A percentile compares a stretch with the other conserved stretches of the same genome.
Evolutionary conservation across 2,113 vertebrate species (phyloP).

Genomic region (Cyprinodon tularosa): DNA sequence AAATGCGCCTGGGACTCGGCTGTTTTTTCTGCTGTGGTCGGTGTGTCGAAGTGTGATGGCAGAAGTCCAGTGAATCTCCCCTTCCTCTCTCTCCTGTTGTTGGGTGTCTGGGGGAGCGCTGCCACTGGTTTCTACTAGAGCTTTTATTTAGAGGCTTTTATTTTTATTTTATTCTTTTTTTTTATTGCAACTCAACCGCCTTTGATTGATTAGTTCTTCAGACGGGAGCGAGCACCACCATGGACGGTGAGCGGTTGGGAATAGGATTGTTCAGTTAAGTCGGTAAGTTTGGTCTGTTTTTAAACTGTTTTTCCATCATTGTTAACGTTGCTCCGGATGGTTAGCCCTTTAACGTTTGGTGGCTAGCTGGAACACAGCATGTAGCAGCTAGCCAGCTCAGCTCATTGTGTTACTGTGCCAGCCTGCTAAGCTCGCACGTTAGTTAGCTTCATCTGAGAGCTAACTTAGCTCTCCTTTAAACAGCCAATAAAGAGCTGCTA

Average conservation of each 20-base stretch:
- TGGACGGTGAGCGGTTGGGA: conserved; percentile 63
- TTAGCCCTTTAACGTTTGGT: conserved; percentile 57
- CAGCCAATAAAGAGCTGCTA: not conserved
- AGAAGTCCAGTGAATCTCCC: conserved; percentile 81
- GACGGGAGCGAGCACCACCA: conserved; percentile 63
- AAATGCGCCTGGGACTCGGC: conserved; percentile 66
- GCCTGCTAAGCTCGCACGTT: conserved; percentile 48
- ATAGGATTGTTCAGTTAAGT: conserved; percentile 72
- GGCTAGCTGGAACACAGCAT: conserved; percentile 48
- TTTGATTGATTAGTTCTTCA: conserved; percentile 38
- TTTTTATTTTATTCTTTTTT: not conserved
- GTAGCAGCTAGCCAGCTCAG: conserved; percentile 56
- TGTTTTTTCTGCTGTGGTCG: conserved; percentile 71
- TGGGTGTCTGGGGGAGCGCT: conserved; percentile 78
- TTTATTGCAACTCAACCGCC: conserved; percentile 28
- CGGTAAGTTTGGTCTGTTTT: conserved; percentile 62
- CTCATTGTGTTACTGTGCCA: conserved; percentile 72
- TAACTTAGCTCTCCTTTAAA: conserved; percentile 18
- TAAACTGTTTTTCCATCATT: conserved; percentile 32
- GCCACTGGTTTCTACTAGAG: conserved; percentile 62
- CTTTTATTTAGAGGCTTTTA: conserved; percentile 28
- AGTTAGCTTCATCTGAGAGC: conserved; percentile 47
- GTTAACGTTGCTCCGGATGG: conserved; percentile 53
- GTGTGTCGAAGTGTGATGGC: conserved; percentile 79
- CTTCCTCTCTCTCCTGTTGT: conserved; percentile 75